Evolutionary conservation across 2,888 invertebrate species (phyloP).

Genomic region (Agapostemon virescens): DNA sequence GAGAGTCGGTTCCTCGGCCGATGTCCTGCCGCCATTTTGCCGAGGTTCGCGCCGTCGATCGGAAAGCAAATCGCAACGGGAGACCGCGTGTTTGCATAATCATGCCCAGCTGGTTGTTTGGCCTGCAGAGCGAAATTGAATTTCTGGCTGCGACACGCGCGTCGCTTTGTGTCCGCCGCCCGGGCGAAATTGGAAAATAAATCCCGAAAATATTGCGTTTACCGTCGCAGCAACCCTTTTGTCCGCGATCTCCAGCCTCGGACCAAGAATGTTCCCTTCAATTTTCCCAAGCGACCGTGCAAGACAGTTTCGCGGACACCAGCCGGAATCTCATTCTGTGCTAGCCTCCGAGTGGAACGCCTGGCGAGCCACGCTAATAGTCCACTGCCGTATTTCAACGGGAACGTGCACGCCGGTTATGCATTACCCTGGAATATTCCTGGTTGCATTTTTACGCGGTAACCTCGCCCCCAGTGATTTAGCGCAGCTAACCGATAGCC

Average conservation of each 20-base stretch:
- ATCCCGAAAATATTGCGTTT: conserved; percentile 18
- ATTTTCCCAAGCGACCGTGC: not conserved
- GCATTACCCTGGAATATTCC: conserved; percentile 38
- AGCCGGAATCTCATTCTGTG: conserved; percentile 11
- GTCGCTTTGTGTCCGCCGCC: not conserved
- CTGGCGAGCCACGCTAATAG: conserved; percentile 28
- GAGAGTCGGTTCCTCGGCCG: not conserved
- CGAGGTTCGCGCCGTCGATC: not conserved
- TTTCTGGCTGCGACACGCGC: not conserved
- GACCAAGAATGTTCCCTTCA: not conserved
- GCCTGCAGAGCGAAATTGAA: conserved; percentile 1
- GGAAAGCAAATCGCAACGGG: not conserved
- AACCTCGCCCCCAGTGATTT: conserved; percentile 23
- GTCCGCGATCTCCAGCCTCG: not conserved
- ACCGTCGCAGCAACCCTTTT: not conserved
- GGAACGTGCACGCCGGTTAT: conserved; percentile 25
- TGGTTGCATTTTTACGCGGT: conserved; percentile 37
- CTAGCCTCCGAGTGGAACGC: not conserved
- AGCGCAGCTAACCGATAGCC: not conserved
- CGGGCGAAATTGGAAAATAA: conserved; percentile 24
- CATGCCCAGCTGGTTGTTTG: not conserved
- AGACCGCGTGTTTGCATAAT: conserved; percentile 4
- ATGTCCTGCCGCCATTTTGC: not conserved
- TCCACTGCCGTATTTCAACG: conserved; percentile 24
- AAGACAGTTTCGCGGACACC: not conserved